A percentile compares a stretch with the other conserved stretches of the same genome.
These are phyloP conservation scores for Ammodramus savannarum DNA, from an alignment of 2,113 vertebrate species.

Conservation along the genomic window DNA sequence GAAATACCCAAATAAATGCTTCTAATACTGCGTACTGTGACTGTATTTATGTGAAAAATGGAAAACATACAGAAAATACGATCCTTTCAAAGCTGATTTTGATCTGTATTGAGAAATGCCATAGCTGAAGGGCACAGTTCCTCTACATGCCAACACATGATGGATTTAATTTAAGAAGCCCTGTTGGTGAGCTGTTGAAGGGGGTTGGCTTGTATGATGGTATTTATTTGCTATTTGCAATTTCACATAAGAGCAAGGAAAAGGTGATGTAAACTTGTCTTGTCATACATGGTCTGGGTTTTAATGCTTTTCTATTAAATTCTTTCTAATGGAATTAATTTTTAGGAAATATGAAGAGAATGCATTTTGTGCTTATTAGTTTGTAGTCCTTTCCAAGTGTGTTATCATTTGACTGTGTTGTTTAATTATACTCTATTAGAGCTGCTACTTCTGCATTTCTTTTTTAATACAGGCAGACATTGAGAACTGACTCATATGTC, in stretches of 20 bases:
- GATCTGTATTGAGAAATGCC: neutral
- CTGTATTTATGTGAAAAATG: neutral
- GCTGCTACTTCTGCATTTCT: neutral
- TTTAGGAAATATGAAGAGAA: neutral
- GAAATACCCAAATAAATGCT: neutral
- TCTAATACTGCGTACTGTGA: neutral
- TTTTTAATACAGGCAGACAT: neutral
- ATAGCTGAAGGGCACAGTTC: neutral
- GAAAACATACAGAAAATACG: neutral
- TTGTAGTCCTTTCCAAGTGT: neutral
- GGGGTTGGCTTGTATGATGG: neutral
- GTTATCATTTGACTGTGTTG: neutral
- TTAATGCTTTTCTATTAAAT: neutral
- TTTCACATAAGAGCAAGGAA: neutral
- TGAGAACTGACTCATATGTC: slow-evolving; percentile 4
- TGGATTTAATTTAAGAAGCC: neutral
- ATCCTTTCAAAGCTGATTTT: neutral
- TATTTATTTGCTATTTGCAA: neutral
- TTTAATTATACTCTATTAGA: neutral
- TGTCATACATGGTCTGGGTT: neutral
- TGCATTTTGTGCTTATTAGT: neutral
- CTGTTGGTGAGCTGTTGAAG: neutral
- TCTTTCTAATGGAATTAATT: neutral
- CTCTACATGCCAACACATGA: neutral
- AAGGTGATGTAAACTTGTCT: neutral